Percentiles rank a stretch among this genome's conserved stretches.
Conservation (phyloP, 1,140 invertebrate genomes). For the Drosophila fuyamai region DNA sequence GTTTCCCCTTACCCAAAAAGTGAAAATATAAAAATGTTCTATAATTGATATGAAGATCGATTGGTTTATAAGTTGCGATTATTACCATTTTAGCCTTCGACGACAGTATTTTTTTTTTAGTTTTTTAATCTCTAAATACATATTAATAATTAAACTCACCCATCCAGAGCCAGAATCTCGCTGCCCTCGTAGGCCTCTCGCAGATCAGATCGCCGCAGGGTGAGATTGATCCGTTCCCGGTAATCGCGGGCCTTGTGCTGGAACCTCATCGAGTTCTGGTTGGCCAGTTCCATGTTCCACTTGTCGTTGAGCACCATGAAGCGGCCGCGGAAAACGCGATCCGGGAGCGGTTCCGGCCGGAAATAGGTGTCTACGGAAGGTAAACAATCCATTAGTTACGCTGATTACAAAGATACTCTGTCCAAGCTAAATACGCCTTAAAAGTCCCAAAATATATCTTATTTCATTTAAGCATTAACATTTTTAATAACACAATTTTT, state of each 20-base stretch:
- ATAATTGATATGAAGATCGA: too few species aligned
- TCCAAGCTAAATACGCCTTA: too few species aligned
- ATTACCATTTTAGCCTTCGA: too few species aligned
- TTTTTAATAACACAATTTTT: too few species aligned
- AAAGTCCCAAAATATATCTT: too few species aligned
- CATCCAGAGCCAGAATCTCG: constrained; percentile 87
- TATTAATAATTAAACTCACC: constrained; percentile 88
- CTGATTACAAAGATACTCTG: too few species aligned
- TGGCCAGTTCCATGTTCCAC: constrained; percentile 88
- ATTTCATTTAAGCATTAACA: too few species aligned
- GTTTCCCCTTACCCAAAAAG: too few species aligned
- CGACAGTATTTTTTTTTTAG: too few species aligned
- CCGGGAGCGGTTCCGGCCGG: constrained; percentile 89
- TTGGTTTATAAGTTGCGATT: too few species aligned
- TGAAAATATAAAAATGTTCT: too few species aligned
- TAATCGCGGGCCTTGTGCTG: constrained; percentile 89
- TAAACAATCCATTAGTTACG: neutral
- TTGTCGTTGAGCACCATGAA: constrained; percentile 90
- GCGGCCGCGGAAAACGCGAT: constrained; percentile 92
- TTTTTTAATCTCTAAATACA: too few species aligned
- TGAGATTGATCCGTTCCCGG: constrained; percentile 90
- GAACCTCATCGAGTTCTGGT: constrained; percentile 88
- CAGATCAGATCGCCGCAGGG: constrained; percentile 90
- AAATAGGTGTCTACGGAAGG: constrained; percentile 90
- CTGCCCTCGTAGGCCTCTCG: constrained; percentile 80